These are phyloP conservation scores for Nyctibius grandis DNA, from an alignment of 2,797 vertebrate species.

Conservation along the genomic window DNA sequence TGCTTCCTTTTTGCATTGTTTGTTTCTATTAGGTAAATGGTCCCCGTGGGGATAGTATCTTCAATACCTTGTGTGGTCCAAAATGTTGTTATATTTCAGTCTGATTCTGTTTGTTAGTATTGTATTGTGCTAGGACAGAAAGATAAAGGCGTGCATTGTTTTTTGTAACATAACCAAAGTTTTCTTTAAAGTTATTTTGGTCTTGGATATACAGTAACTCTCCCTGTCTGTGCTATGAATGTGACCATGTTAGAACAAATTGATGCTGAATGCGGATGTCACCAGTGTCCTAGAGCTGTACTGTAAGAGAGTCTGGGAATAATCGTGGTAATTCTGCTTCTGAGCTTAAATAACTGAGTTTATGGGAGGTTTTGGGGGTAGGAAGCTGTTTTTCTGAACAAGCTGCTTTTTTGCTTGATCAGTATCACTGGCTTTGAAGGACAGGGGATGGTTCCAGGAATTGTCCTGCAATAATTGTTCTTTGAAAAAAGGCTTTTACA, in stretches of 20 bases:
- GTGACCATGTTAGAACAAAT: neutral
- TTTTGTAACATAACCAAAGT: neutral
- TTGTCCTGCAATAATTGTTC: neutral
- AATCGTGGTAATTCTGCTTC: neutral
- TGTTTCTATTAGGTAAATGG: slow-evolving; percentile 21
- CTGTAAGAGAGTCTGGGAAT: neutral
- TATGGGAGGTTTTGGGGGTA: neutral
- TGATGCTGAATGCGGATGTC: neutral
- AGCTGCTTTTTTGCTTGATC: neutral
- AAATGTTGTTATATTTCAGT: neutral
- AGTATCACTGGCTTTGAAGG: neutral
- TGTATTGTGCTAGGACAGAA: neutral
- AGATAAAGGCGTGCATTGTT: neutral
- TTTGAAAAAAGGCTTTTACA: neutral
- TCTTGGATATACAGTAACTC: neutral
- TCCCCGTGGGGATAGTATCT: slow-evolving; percentile 25
- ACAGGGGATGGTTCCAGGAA: slow-evolving; percentile 20
- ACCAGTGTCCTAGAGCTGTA: neutral
- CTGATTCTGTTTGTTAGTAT: neutral
- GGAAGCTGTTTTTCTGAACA: neutral
- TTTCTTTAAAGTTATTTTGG: slow-evolving; percentile 12
- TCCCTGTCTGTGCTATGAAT: neutral
- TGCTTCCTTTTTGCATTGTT: slow-evolving; percentile 57
- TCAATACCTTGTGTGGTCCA: neutral
- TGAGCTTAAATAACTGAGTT: neutral